Evolutionary conservation across 2,888 invertebrate species (phyloP).

Genomic region (Chloroclysta siterata): DNA sequence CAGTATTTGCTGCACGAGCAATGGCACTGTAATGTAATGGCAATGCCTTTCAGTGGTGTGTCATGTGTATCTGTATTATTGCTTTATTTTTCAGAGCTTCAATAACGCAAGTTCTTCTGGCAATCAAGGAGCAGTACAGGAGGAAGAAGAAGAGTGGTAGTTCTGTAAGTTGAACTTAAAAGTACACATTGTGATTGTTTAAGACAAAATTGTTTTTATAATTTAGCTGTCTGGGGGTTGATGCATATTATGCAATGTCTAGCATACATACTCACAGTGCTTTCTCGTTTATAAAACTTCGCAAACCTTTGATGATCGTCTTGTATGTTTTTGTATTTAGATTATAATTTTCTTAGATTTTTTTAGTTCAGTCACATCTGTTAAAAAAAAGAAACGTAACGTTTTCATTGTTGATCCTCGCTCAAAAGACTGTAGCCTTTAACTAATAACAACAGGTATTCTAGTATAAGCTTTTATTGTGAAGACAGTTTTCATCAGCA

Average conservation of each 20-base stretch:
- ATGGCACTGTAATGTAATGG: no score
- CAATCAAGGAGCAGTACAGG: constrained; percentile 61
- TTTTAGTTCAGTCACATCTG: not conserved
- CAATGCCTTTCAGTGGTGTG: no score
- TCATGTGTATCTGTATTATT: constrained; percentile 3
- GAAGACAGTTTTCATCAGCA: constrained; percentile 35
- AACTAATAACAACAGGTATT: constrained; percentile 49
- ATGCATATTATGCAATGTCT: constrained; percentile 59
- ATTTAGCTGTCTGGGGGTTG: constrained; percentile 67
- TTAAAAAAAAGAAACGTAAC: not conserved
- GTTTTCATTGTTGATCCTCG: constrained; percentile 10
- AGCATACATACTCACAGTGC: constrained; percentile 1
- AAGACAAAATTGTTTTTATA: constrained; percentile 44
- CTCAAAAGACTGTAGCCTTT: constrained; percentile 32
- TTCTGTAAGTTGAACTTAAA: constrained; percentile 45
- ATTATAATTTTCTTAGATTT: not conserved
- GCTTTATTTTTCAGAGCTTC: constrained; percentile 61
- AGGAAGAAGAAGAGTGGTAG: constrained; percentile 86
- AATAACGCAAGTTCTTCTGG: constrained; percentile 57
- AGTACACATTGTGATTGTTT: constrained; percentile 42
- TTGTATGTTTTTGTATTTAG: not conserved
- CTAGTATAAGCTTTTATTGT: constrained; percentile 46
- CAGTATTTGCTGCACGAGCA: no score
- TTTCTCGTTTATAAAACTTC: not conserved
- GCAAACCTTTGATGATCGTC: not conserved